Base-by-base conservation (phyloP, 2,113 vertebrate species). In the Pitta sordida region DNA sequence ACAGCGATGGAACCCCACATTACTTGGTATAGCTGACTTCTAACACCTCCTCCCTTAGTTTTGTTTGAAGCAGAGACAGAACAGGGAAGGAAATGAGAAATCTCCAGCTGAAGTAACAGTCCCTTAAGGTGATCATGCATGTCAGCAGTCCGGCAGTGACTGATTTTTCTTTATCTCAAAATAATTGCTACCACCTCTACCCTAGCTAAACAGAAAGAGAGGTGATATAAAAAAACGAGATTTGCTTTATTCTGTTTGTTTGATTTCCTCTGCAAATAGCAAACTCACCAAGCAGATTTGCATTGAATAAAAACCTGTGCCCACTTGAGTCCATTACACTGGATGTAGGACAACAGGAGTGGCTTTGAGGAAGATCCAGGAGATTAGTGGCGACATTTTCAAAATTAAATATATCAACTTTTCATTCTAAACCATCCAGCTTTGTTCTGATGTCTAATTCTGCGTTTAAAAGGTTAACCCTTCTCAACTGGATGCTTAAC, bases 361-460 rank as follows among this genome's bases (percentile, higher is more conserved):
- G 49, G 34, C 49, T 85, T 15, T 58, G 48, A 55, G 39, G 20
- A 85, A 85, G 70, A 83, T 56, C 17, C 27, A 53, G 29, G 41
- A 76, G 58, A 92, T 83, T 79, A 76, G 16, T n/a, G 58, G 20
- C 59, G 59, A 58, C 37, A 85, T 76, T 94, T 96, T 67, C 49
- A 87, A 88, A 76, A 83, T 62, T 24, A 92, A 90, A 80, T 53
- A 76, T 34, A 69, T n/a, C 13, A 73, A 22, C 20, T 62, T 91
- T 73, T 80, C 29, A 41, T 85, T 83, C 62, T 65, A 64, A 94
- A 83, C 1, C 1, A 23, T 52, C 4, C 36, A 76, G 37, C 3
- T 88, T 68, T 83, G 15, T 68, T 90, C 69, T 58, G 24, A 29
- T 68, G 52, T 34, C 34, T 76, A 90, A 73, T 69, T 91, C 44